phyloP scores from a whole-genome alignment of 2,888 invertebrate species.

The Selenia dentaria region DNA sequence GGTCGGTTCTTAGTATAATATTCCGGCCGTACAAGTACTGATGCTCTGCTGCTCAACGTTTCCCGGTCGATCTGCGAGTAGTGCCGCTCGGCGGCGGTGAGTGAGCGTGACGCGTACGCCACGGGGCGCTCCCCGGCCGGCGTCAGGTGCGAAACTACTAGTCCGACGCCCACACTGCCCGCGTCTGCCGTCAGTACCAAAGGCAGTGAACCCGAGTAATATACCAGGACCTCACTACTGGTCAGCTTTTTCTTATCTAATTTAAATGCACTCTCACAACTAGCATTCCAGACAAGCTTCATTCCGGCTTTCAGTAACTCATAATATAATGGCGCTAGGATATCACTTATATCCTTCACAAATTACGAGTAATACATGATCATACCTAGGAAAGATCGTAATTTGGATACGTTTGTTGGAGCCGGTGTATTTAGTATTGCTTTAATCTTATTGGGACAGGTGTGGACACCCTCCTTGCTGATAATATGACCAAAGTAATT shows the following conservation, averaged over 20 bases:
- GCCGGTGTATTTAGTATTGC: not conserved
- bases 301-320: not conserved
- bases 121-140: not conserved
- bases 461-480: not conserved
- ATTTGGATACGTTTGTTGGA: not conserved
- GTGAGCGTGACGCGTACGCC: not conserved
- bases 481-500: constrained; percentile 24
- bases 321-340: not conserved
- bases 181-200: not conserved
- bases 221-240: not conserved
- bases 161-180: not conserved
- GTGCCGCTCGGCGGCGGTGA: not conserved
- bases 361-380: not conserved
- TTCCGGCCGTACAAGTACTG: not conserved
- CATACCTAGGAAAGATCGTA: constrained; percentile 1
- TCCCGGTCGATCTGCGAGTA: constrained; percentile 2
- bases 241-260: not conserved
- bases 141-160: not conserved
- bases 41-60: not conserved
- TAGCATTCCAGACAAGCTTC: not conserved
- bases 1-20: not conserved
- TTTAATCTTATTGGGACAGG: not conserved
- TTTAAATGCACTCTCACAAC: not conserved
- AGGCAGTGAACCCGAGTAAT: not conserved
- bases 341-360: not conserved